phyloP scores from a whole-genome alignment of 2,113 vertebrate species.

The Rhegmatorhina hoffmannsi region DNA sequence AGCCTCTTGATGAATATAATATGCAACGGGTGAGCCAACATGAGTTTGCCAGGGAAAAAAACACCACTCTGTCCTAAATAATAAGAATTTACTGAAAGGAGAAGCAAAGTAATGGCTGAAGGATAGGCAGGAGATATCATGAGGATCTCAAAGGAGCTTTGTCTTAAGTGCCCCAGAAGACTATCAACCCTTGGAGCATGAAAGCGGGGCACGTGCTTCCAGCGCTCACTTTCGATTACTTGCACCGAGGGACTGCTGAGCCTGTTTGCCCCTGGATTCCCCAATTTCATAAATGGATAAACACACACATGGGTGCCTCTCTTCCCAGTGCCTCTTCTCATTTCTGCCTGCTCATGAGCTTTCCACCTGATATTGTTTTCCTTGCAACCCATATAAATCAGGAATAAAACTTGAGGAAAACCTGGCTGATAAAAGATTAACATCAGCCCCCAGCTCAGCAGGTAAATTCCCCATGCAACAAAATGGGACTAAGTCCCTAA shows the following conservation, averaged over 20 bases:
- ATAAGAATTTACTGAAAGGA: slow-evolving; percentile 42
- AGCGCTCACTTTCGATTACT: not conserved
- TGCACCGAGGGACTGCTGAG: not conserved
- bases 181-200: slow-evolving; percentile 30
- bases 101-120: not conserved
- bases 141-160: not conserved
- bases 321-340: not conserved
- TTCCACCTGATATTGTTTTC: not conserved
- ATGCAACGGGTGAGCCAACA: not conserved
- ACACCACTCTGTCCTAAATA: not conserved
- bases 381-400: not conserved
- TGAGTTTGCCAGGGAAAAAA: not conserved
- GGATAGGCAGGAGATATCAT: not conserved
- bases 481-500: not conserved
- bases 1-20: slow-evolving; percentile 19
- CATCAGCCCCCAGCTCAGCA: not conserved
- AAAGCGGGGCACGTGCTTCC: not conserved
- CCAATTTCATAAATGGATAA: slow-evolving; percentile 6
- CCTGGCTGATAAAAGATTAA: not conserved
- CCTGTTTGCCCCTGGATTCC: not conserved
- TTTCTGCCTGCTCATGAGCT: not conserved
- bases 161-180: not conserved
- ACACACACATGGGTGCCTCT: not conserved
- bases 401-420: not conserved
- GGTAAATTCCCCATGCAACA: not conserved